Evolutionary conservation across 2,888 invertebrate species (phyloP), one percentile per base, ranked within the genome.

Genomic region (Elysia crispata): DNA sequence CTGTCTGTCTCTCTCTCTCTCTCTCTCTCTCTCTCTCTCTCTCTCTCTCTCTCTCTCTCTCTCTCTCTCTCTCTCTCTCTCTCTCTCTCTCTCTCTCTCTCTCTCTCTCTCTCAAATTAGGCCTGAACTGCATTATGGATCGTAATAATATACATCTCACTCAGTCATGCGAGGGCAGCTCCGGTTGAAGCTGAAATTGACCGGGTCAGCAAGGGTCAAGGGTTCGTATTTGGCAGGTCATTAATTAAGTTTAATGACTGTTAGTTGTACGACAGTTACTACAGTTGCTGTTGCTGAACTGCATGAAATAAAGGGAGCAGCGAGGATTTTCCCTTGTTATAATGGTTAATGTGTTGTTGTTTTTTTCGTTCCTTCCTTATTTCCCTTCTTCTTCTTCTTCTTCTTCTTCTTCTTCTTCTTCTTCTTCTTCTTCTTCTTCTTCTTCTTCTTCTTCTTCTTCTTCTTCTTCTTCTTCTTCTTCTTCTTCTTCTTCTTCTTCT

Each of bases 51-150:
- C 33, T 73, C 73, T 73, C 73, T 57, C 25, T 73, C 33, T 57
- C 28, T 73, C 13, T 73, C 73, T 73, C n/a, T 57, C 70, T 57
- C 73, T 49, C 72, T 49, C 49, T 49, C 50, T 49, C 72, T n/a
- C 72, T 41, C 72, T 41, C 50, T 49, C 33, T 49, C n/a, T 49
- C n/a, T 73, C 73, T 50, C 73, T 73, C 73, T 54, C 50, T 73
- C 73, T 73, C 23, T 60, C 60, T 60, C 60, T 60, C 67, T 30
- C 30, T 30, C 67, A 20, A 15, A n/a, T n/a, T n/a, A n/a, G n/a
- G n/a, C n/a, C n/a, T n/a, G n/a, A n/a, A n/a, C n/a, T n/a, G n/a
- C n/a, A n/a, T n/a, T n/a, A n/a, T n/a, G n/a, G n/a, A n/a, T n/a
- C n/a, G n/a, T n/a, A n/a, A n/a, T n/a, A n/a, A n/a, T n/a, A n/a